A percentile compares a stretch with the other conserved stretches of the same genome.
These are phyloP conservation scores for Syritta pipiens DNA, from an alignment of 2,888 invertebrate species.

Conservation along the genomic window DNA sequence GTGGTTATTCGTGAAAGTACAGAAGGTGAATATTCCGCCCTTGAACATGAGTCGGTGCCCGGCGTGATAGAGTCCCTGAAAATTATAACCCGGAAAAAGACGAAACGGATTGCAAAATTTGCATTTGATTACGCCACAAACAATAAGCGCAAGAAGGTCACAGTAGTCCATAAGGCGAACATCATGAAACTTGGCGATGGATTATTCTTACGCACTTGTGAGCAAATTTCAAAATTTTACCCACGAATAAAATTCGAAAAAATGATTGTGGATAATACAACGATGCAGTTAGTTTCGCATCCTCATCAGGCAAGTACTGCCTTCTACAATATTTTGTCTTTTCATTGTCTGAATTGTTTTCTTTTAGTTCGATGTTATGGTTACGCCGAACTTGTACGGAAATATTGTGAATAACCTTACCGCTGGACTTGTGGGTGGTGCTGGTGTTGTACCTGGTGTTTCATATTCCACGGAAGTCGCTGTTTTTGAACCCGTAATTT, in stretches of 20 bases:
- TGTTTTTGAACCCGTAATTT: slow-evolving; percentile 93
- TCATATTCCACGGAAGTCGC: slow-evolving; percentile 93
- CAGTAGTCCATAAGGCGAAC: slow-evolving; percentile 99
- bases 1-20: slow-evolving; percentile 98
- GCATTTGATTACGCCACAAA: slow-evolving; percentile 98
- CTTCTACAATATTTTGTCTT: too few relatives aligned
- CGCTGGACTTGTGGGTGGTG: slow-evolving; percentile 96
- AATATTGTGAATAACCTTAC: slow-evolving; percentile 98
- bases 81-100: slow-evolving; percentile 94
- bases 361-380: slow-evolving; percentile 94
- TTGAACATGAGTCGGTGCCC: slow-evolving; percentile 93
- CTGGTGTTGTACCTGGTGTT: slow-evolving; percentile 95
- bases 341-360: background rate
- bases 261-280: slow-evolving; percentile 99
- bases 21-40: slow-evolving; percentile 98
- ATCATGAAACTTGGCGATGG: slow-evolving; percentile 99
- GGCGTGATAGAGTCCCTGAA: slow-evolving; percentile 97
- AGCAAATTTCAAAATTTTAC: slow-evolving; percentile 90
- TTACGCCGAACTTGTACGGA: slow-evolving; percentile 98
- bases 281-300: slow-evolving; percentile 98
- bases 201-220: slow-evolving; percentile 92
- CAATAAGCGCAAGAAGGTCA: slow-evolving; percentile 94
- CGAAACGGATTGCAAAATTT: slow-evolving; percentile 96
- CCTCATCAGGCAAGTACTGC: slow-evolving; percentile 86
- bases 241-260: slow-evolving; percentile 94